Conservation (phyloP, 2,113 vertebrate species). For the Phycodurus eques region DNA sequence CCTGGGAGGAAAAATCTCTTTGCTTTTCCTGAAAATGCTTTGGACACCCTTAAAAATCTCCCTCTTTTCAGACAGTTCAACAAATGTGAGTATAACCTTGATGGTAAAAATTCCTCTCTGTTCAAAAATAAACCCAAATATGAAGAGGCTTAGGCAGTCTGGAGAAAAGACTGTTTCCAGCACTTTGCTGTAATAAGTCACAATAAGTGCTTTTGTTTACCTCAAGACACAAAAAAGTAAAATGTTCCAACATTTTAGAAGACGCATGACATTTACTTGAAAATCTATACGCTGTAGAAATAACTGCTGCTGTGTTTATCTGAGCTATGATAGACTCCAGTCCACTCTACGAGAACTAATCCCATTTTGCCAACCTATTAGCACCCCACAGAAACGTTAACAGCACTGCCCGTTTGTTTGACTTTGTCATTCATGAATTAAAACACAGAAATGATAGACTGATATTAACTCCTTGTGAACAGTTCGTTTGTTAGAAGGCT, state of each 20-base stretch:
- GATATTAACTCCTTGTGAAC: constrained; percentile 39
- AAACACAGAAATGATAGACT: constrained; percentile 36
- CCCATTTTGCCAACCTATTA: constrained; percentile 47
- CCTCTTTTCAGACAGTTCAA: constrained; percentile 5
- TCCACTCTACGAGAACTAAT: constrained; percentile 33
- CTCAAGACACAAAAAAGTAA: constrained; percentile 40
- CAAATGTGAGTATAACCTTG: constrained; percentile 9
- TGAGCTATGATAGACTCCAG: constrained; percentile 33
- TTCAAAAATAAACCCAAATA: constrained; percentile 1
- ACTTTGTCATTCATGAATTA: constrained; percentile 60
- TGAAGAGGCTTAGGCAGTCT: constrained; percentile 21
- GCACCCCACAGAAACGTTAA: constrained; percentile 47
- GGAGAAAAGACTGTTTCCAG: constrained; percentile 34
- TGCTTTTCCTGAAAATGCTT: background rate
- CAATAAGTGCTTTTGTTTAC: constrained; percentile 61
- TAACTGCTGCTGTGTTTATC: constrained; percentile 68
- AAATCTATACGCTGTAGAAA: constrained; percentile 71
- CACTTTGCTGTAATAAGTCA: constrained; percentile 32
- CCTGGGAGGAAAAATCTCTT: background rate
- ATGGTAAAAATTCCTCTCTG: constrained; percentile 17
- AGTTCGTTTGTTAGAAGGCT: constrained; percentile 56
- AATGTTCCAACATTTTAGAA: constrained; percentile 63
- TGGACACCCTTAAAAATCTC: background rate
- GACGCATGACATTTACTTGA: constrained; percentile 64
- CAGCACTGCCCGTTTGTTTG: constrained; percentile 61